Evolutionary conservation across 2,888 invertebrate genomes (phyloP).

Genomic region (Plemyria rubiginata): DNA sequence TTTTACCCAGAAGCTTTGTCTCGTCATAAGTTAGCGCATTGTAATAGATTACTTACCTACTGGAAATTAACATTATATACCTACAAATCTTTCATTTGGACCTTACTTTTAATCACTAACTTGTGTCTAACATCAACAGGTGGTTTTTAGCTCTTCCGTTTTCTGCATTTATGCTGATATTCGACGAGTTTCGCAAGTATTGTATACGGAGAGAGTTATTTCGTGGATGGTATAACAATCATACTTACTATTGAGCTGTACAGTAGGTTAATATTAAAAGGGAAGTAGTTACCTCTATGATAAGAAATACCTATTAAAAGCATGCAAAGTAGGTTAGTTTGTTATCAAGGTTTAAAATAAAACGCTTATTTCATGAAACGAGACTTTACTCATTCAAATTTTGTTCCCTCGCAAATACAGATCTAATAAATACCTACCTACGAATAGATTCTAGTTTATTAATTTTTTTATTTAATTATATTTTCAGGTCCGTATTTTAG

Average conservation of each 20-base stretch:
- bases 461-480: not conserved
- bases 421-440: conserved; percentile 30
- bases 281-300: no score
- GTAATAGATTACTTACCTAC: no score
- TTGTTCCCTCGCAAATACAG: conserved; percentile 45
- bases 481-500: not conserved
- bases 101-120: not conserved
- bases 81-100: not conserved
- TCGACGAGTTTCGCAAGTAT: conserved; percentile 90
- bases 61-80: no score
- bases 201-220: conserved; percentile 82
- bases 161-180: conserved; percentile 87
- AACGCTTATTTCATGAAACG: conserved; percentile 21
- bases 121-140: conserved; percentile 67
- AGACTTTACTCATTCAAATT: conserved; percentile 44
- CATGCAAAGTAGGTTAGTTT: not conserved
- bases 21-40: no score
- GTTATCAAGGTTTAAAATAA: conserved; percentile 17
- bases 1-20: no score
- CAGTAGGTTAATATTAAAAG: not conserved
- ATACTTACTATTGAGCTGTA: conserved; percentile 64
- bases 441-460: not conserved
- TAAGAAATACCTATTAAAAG: no score
- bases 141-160: conserved; percentile 91
- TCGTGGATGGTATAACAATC: conserved; percentile 69